Conservation (phyloP, 2,888 invertebrate species). For the Dichetophora obliterata region DNA sequence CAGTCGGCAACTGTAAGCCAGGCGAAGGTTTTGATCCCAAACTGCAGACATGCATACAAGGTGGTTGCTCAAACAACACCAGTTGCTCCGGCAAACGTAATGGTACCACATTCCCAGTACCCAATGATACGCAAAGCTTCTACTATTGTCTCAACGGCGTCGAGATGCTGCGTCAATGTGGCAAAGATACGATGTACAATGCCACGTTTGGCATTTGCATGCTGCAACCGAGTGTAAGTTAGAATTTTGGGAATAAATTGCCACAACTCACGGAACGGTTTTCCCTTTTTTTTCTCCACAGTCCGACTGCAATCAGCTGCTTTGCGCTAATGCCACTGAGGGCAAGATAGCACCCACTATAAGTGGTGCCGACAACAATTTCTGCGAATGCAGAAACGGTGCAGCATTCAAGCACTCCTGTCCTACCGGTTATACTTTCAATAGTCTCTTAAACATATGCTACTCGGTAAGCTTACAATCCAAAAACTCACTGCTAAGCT, state of each 20-base stretch:
- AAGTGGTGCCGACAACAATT: slow-evolving; percentile 47
- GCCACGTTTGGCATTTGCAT: slow-evolving; percentile 44
- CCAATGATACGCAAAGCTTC: slow-evolving; percentile 50
- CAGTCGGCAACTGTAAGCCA: slow-evolving; percentile 55
- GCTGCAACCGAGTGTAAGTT: slow-evolving; percentile 55
- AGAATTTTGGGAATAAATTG: background rate
- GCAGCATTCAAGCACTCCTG: slow-evolving; percentile 52
- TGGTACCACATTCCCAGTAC: slow-evolving; percentile 51
- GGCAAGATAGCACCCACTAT: slow-evolving; percentile 42
- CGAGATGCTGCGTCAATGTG: slow-evolving; percentile 48
- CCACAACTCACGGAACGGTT: background rate
- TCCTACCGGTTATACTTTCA: slow-evolving; percentile 48
- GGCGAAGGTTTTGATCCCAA: slow-evolving; percentile 53
- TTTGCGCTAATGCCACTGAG: slow-evolving; percentile 41
- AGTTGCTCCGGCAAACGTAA: slow-evolving; percentile 51
- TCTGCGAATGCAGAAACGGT: slow-evolving; percentile 54
- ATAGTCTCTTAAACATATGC: slow-evolving; percentile 43
- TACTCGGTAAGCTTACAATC: slow-evolving; percentile 51
- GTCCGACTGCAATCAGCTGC: slow-evolving; percentile 53
- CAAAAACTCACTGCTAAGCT: background rate
- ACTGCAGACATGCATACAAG: slow-evolving; percentile 49
- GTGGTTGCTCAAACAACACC: slow-evolving; percentile 45
- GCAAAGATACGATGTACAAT: slow-evolving; percentile 39
- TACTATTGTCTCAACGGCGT: slow-evolving; percentile 52
- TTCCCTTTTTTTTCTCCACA: slow-evolving; percentile 31